These are phyloP conservation scores for Baryphthengus martii DNA, from an alignment of 2,113 vertebrate species.

Conservation along the genomic window DNA sequence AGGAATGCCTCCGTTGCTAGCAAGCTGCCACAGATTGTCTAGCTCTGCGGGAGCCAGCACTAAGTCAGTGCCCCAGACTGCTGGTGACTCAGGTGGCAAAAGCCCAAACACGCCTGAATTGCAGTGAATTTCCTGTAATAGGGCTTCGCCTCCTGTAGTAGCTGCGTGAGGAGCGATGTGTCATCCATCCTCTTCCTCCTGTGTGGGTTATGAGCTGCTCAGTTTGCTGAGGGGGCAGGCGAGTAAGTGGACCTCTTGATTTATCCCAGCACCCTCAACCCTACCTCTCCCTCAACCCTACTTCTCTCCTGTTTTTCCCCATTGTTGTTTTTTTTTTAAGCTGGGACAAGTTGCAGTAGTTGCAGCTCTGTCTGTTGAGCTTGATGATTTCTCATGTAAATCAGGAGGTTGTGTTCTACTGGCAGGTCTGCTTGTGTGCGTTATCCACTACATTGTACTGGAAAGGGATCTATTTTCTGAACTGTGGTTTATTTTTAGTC, in stretches of 20 bases:
- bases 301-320: background rate
- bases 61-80: background rate
- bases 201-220: background rate
- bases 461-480: conserved; percentile 38
- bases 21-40: background rate
- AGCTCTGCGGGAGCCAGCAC: background rate
- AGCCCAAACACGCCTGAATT: background rate
- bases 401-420: background rate
- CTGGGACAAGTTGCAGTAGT: background rate
- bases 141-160: background rate
- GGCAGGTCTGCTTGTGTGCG: background rate
- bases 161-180: background rate
- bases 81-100: conserved; percentile 25
- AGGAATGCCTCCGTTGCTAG: background rate
- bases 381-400: background rate
- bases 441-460: background rate
- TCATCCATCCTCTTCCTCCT: background rate
- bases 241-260: background rate
- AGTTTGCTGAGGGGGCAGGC: background rate
- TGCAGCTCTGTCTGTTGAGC: background rate
- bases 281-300: background rate
- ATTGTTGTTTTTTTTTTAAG: background rate
- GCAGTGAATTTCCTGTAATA: background rate
- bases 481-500: conserved; percentile 32
- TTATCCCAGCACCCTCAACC: background rate